Evolutionary conservation across 1,140 invertebrate genomes (phyloP), one percentile per base, ranked within the genome.

Genomic region (Eumaeus atala): DNA sequence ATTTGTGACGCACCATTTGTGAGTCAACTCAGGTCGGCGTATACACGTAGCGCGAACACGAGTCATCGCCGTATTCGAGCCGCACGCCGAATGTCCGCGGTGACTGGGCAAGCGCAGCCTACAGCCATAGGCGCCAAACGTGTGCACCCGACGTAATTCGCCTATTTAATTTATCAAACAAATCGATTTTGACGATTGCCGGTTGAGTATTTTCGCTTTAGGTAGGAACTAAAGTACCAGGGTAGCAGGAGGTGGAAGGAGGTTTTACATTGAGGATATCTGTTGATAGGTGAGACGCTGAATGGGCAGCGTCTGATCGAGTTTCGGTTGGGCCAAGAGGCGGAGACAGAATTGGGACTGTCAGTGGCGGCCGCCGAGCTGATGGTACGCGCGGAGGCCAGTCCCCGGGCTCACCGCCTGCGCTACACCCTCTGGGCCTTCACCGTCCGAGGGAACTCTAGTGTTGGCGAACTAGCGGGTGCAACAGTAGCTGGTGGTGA

Each of bases 301-400:
- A 96, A 96, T 76, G 93, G 94, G 6, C 95, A 96, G 74, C 91
- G 93, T 21, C 88, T 96, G 52, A 88, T 97, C 51, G 94, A 96
- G 79, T 96, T 97, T 85, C 91, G 90, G 56, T 92, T 93, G 66
- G 90, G 89, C 48, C 87, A 89, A 37, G 90, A 91, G 67, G 88
- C 87, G 21, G 90, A 86, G 73, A 91, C 72, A 84, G 89, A 87
- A 65, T 89, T 86, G 72, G 90, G 74, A 55, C 89, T 90, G 66
- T 90, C 92, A 51, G 93, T 95, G 51, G 93, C 92, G 56, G 89
- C 91, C 35, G 94, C 94, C 1, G 91, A 91, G 36, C 86, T 95
- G 47, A 94, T 94, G 93, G 90, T 95, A 56, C 70, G 77, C 48
- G 83, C 79, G 8, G 83, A 80, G 70, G 91, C 95, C 16, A 91